Evolutionary conservation across 2,888 invertebrate species (phyloP).

Genomic region (Arctia plantaginis): DNA sequence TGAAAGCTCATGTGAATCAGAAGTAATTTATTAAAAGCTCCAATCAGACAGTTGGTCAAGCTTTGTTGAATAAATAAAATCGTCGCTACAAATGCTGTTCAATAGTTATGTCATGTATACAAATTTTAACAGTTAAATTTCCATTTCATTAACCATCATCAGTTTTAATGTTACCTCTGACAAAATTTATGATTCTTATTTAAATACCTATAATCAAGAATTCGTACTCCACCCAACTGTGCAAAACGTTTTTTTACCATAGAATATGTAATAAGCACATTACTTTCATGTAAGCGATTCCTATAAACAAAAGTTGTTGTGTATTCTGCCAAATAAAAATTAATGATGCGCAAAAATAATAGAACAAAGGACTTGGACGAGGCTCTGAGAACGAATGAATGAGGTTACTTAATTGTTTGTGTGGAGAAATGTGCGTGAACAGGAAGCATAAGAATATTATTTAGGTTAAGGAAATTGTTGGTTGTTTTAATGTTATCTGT

Average conservation of each 20-base stretch:
- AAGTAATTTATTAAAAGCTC: neutral
- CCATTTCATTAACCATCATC: neutral
- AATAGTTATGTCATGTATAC: neutral
- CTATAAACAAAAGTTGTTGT: neutral
- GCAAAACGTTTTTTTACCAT: neutral
- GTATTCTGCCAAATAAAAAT: slow-evolving; percentile 9
- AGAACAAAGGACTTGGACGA: slow-evolving; percentile 28
- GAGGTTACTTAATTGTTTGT: slow-evolving; percentile 38
- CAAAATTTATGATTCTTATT: neutral
- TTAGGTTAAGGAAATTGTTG: slow-evolving; percentile 15
- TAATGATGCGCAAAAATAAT: slow-evolving; percentile 18
- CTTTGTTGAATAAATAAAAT: neutral
- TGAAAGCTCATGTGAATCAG: neutral
- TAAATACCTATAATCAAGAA: neutral
- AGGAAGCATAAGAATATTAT: slow-evolving; percentile 24
- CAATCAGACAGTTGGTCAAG: neutral
- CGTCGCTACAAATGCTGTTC: neutral
- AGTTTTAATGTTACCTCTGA: neutral
- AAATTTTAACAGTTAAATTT: neutral
- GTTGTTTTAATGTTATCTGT: slow-evolving; percentile 9
- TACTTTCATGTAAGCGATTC: neutral
- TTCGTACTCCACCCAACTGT: neutral
- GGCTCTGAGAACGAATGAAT: slow-evolving; percentile 25
- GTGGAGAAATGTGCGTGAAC: slow-evolving; percentile 28
- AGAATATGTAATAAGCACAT: neutral